Percentiles rank a stretch among this genome's conserved stretches.
Conservation (phyloP, 1,140 invertebrate genomes). For the Drosophila equinoxialis region DNA sequence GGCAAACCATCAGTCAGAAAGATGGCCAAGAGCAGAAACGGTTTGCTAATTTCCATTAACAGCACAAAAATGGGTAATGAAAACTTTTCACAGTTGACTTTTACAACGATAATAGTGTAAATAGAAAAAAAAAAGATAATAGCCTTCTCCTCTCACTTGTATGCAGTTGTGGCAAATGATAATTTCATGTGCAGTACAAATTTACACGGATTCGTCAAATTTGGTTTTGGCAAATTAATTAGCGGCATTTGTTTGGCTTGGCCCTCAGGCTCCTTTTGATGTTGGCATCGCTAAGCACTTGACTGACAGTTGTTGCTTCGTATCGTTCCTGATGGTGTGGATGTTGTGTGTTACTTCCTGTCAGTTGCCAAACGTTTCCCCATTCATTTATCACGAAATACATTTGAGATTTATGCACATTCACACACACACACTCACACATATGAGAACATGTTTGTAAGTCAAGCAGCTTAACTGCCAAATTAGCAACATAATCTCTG, state of each 20-base stretch:
- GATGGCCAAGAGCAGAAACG: too few species aligned
- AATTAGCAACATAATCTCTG: conserved; percentile 11
- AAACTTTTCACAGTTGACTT: conserved; percentile 3
- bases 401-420: background rate
- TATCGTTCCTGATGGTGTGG: background rate
- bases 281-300: conserved; percentile 33
- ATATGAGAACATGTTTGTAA: background rate
- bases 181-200: conserved; percentile 17
- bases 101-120: background rate
- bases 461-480: conserved; percentile 9
- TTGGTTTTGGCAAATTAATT: conserved; percentile 54
- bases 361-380: conserved; percentile 9
- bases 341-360: conserved; percentile 8
- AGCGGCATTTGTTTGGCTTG: conserved; percentile 22
- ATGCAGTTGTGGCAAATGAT: background rate
- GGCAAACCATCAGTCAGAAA: too few species aligned
- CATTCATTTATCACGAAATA: conserved; percentile 1
- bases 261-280: conserved; percentile 31
- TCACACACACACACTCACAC: background rate
- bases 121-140: background rate
- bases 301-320: conserved; percentile 23
- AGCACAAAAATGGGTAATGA: background rate
- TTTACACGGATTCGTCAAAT: conserved; percentile 13
- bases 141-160: background rate
- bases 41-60: background rate